Conservation (phyloP, 1,140 invertebrate genomes). For the Drosophila baimaii region DNA sequence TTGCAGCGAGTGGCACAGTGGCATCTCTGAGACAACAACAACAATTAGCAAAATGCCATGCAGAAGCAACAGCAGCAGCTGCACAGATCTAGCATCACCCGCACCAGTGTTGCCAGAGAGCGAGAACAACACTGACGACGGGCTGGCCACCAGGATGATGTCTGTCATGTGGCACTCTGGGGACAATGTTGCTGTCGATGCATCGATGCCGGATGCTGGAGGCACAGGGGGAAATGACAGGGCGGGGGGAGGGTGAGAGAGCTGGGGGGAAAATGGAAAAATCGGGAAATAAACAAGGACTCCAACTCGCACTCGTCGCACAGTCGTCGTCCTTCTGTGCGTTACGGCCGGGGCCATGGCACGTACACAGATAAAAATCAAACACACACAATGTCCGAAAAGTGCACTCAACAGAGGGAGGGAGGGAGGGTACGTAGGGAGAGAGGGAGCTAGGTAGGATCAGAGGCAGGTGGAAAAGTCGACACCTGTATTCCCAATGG, state of each 20-base stretch:
- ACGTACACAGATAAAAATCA: constrained; percentile 77
- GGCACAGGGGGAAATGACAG: not conserved
- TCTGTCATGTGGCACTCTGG: constrained; percentile 47
- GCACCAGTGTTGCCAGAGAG: not conserved
- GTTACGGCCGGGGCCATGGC: constrained; percentile 66
- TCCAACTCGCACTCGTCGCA: not conserved
- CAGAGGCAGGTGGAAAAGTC: constrained; percentile 23
- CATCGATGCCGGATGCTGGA: constrained; percentile 54
- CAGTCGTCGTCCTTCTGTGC: constrained; percentile 6
- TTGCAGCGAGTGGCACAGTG: too few relatives aligned
- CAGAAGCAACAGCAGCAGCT: not conserved
- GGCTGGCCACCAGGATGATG: constrained; percentile 24
- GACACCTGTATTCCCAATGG: constrained; percentile 29
- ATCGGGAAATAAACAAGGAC: not conserved
- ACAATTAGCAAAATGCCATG: too few relatives aligned
- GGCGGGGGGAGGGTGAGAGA: too few relatives aligned
- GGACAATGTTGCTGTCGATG: constrained; percentile 76
- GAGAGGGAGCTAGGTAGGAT: not conserved
- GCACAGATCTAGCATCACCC: not conserved
- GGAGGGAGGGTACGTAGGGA: not conserved
- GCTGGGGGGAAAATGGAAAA: not conserved
- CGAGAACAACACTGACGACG: not conserved
- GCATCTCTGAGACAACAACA: too few relatives aligned
- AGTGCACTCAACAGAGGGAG: constrained; percentile 32
- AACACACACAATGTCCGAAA: constrained; percentile 61